Percentiles rank a stretch among this genome's conserved stretches.
Evolutionary conservation across 2,888 invertebrate species (phyloP).

Genomic region (Balanococcus diminutus): DNA sequence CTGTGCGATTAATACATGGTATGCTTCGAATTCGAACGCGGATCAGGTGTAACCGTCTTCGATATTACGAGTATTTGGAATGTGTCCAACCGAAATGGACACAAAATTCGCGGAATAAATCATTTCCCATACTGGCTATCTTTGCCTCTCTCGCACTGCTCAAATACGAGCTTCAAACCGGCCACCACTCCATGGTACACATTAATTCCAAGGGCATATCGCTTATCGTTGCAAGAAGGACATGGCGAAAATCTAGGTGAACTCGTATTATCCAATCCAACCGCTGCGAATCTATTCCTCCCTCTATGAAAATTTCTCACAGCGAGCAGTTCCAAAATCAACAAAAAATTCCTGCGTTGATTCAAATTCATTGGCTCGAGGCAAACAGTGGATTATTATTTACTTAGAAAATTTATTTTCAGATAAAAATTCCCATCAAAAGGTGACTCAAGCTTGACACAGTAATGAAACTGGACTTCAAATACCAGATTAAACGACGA

Average conservation of each 20-base stretch:
- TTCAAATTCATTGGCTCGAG: too few relatives aligned
- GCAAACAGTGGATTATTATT: too few relatives aligned
- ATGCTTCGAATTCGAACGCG: not conserved
- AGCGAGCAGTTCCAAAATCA: too few relatives aligned
- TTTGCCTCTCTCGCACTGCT: not conserved
- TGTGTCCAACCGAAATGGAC: slow-evolving; percentile 38
- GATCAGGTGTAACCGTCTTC: slow-evolving; percentile 24
- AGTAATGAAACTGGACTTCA: too few relatives aligned
- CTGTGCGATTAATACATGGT: not conserved
- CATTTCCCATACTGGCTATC: slow-evolving; percentile 28
- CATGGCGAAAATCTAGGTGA: not conserved
- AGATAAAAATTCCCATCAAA: too few relatives aligned
- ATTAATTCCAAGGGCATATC: slow-evolving; percentile 24
- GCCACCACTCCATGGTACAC: not conserved
- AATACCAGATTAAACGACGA: too few relatives aligned
- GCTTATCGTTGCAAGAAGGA: not conserved
- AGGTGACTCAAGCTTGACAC: too few relatives aligned
- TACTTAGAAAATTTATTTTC: too few relatives aligned
- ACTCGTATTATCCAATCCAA: not conserved
- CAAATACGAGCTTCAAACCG: not conserved
- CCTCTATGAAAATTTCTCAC: too few relatives aligned
- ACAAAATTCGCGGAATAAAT: slow-evolving; percentile 39
- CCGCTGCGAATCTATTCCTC: too few relatives aligned
- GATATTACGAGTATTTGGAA: slow-evolving; percentile 14
- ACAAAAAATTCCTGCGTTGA: too few relatives aligned